phyloP scores from a whole-genome alignment of 2,113 vertebrate species.

The Eretmochelys imbricata region DNA sequence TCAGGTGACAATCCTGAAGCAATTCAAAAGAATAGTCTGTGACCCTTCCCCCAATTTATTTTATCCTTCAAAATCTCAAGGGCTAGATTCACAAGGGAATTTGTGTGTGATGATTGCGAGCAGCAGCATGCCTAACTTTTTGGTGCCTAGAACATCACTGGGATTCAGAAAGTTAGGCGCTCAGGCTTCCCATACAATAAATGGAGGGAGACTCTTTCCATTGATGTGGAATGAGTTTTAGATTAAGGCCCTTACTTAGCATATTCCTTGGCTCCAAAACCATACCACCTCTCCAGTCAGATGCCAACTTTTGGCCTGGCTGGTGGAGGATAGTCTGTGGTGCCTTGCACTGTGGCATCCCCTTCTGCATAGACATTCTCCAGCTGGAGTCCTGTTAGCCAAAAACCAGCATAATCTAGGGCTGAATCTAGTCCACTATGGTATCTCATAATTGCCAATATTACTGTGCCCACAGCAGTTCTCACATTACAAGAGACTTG shows the following conservation, averaged over 20 bases:
- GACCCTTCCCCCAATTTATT: too few species aligned
- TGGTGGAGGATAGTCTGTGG: neutral
- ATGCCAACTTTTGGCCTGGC: neutral
- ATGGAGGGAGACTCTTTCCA: too few species aligned
- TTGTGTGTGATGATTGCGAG: too few species aligned
- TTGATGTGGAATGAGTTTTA: neutral
- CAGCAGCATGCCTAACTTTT: too few species aligned
- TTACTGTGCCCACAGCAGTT: neutral
- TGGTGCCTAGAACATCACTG: too few species aligned
- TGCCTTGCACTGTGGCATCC: neutral
- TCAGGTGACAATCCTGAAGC: neutral
- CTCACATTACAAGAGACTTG: neutral
- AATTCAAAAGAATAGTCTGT: neutral
- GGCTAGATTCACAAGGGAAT: too few species aligned
- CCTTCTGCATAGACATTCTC: neutral
- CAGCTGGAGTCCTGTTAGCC: neutral
- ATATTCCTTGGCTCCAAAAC: neutral
- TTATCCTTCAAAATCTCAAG: too few species aligned
- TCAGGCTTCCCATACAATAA: too few species aligned
- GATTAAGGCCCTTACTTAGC: neutral
- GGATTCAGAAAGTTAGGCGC: too few species aligned
- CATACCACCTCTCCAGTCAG: neutral
- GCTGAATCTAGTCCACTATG: neutral
- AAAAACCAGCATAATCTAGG: accelerated
- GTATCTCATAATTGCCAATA: neutral